These are phyloP conservation scores for Pelobates fuscus DNA, from an alignment of 2,113 vertebrate genomes.

Conservation along the genomic window DNA sequence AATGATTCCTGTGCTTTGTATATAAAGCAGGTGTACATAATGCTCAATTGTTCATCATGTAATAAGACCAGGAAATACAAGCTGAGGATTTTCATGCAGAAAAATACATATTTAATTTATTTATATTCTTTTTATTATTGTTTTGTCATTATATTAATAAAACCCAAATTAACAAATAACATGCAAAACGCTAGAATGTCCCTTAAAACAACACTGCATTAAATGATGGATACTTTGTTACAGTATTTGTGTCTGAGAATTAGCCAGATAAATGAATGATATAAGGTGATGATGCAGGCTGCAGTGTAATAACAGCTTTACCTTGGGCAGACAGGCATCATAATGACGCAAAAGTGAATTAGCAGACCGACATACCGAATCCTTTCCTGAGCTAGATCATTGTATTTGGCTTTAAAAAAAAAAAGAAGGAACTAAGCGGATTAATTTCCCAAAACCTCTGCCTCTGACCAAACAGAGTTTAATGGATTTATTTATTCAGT, in stretches of 20 bases:
- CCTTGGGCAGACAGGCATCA: constrained; percentile 13
- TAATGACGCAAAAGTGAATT: constrained; percentile 32
- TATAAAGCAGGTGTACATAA: too few species aligned
- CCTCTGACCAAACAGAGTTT: constrained; percentile 28
- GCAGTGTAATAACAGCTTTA: background rate
- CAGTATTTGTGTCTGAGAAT: constrained; percentile 7
- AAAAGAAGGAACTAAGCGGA: constrained; percentile 30
- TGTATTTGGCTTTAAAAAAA: constrained; percentile 15
- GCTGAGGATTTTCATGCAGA: too few species aligned
- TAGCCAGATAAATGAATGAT: constrained; percentile 1
- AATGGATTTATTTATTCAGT: constrained; percentile 5
- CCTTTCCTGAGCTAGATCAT: constrained; percentile 18
- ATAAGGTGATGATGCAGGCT: background rate
- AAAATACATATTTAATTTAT: too few species aligned
- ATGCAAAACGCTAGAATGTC: too few species aligned
- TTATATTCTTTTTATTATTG: too few species aligned
- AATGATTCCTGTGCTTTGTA: too few species aligned
- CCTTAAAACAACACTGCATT: too few species aligned
- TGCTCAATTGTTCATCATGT: too few species aligned
- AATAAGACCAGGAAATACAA: too few species aligned
- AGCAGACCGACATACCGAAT: constrained; percentile 22
- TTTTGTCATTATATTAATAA: too few species aligned
- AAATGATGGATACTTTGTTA: too few species aligned
- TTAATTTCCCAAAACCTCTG: constrained; percentile 28
- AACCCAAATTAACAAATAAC: too few species aligned